Evolutionary conservation across 2,797 vertebrate genomes (phyloP).

Genomic region (Hemibagrus guttatus): DNA sequence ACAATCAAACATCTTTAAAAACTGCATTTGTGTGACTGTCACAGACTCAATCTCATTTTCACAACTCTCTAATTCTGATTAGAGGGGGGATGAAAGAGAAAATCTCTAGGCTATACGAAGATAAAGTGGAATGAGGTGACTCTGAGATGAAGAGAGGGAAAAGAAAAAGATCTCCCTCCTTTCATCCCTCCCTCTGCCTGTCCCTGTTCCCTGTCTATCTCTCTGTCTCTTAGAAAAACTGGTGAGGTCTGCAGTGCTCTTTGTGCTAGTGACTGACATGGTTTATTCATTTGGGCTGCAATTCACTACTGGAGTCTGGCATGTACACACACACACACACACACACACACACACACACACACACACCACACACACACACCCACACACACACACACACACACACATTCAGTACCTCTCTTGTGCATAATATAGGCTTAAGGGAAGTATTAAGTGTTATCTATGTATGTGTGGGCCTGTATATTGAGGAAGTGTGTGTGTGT

Average conservation of each 20-base stretch:
- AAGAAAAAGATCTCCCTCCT: background rate
- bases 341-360: slow-evolving; percentile 27
- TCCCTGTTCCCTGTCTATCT: slow-evolving; percentile 1
- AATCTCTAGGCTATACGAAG: slow-evolving; percentile 15
- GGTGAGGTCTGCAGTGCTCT: slow-evolving; percentile 25
- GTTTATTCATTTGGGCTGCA: slow-evolving; percentile 49
- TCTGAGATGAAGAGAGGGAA: slow-evolving; percentile 35
- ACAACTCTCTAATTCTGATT: slow-evolving; percentile 34
- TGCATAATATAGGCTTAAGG: background rate
- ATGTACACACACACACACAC: slow-evolving; percentile 25
- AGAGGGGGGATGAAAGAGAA: background rate
- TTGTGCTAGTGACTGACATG: slow-evolving; percentile 42
- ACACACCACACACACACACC: slow-evolving; percentile 40
- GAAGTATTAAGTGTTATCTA: background rate
- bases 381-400: slow-evolving; percentile 42
- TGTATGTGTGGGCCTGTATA: background rate
- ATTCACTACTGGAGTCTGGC: slow-evolving; percentile 25
- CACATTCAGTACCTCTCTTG: background rate
- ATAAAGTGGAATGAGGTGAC: slow-evolving; percentile 25
- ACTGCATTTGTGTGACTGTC: background rate
- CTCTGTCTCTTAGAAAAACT: slow-evolving; percentile 13
- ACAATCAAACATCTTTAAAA: background rate
- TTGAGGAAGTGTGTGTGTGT: slow-evolving; percentile 1
- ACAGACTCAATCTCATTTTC: slow-evolving; percentile 37
- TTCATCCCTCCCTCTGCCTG: background rate